Percentiles rank a stretch among this genome's conserved stretches.
phyloP scores from a whole-genome alignment of 2,797 vertebrate genomes.

The Crocodylus rhombifer region DNA sequence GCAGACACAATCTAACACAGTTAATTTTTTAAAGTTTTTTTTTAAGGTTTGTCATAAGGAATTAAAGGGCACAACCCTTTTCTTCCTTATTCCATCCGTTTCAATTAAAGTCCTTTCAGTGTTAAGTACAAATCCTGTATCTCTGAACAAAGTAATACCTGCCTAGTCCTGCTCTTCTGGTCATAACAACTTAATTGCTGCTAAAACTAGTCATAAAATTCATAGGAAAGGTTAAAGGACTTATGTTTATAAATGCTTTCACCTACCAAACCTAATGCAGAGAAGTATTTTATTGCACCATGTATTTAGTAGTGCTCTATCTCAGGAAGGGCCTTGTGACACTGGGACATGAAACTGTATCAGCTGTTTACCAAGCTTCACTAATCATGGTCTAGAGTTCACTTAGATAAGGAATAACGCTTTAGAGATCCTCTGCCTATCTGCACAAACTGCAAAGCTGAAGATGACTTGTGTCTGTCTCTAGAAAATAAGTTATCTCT shows the following conservation, averaged over 20 bases:
- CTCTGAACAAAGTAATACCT: background rate
- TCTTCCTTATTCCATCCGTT: background rate
- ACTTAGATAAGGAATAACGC: background rate
- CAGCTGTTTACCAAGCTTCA: background rate
- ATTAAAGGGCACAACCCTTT: background rate
- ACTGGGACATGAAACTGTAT: background rate
- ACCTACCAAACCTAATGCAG: background rate
- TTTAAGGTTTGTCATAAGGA: background rate
- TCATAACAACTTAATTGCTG: slow-evolving; percentile 9
- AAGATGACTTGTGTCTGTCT: background rate
- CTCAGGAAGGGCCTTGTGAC: background rate
- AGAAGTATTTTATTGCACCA: background rate
- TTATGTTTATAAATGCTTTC: background rate
- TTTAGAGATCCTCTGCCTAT: background rate
- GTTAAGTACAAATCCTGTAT: background rate
- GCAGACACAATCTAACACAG: background rate
- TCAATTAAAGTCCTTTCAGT: background rate
- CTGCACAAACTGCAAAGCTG: background rate
- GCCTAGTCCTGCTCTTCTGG: slow-evolving; percentile 3
- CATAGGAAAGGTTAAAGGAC: no score
- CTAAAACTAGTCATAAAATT: background rate
- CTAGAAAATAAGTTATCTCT: background rate
- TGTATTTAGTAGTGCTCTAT: background rate
- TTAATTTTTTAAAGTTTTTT: background rate
- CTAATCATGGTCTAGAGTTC: background rate